phyloP scores from a whole-genome alignment of 2,888 invertebrate genomes.

The Penaeus monodon region DNA sequence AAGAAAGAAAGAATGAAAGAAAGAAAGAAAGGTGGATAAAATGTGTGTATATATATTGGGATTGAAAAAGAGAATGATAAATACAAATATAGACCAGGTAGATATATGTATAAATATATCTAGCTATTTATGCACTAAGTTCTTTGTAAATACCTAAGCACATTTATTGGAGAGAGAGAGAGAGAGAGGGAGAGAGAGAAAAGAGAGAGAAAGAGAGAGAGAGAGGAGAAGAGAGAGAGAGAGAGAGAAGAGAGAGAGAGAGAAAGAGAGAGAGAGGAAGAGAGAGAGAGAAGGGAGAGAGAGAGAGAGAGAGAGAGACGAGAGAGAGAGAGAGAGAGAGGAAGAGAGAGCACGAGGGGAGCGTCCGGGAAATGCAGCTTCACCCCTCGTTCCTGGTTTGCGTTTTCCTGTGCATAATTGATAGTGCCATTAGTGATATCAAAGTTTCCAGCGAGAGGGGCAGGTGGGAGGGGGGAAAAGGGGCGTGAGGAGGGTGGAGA shows the following conservation, averaged over 20 bases:
- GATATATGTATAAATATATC: too few species aligned
- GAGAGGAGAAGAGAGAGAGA: background rate
- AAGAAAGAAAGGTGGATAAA: too few species aligned
- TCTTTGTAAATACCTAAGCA: too few species aligned
- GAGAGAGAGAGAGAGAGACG: background rate
- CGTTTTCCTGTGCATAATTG: conserved; percentile 34
- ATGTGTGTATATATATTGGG: too few species aligned
- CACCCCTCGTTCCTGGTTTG: background rate
- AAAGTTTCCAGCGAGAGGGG: background rate
- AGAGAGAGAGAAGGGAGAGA: background rate
- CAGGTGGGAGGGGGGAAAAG: too few species aligned
- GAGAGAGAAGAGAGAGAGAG: background rate
- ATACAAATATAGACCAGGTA: too few species aligned
- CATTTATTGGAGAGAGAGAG: background rate
- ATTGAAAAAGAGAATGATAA: too few species aligned
- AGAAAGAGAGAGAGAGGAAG: background rate
- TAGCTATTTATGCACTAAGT: too few species aligned
- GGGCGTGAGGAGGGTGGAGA: too few species aligned
- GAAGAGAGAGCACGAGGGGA: background rate
- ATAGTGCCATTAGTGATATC: conserved; percentile 33
- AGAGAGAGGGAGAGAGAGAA: background rate
- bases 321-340: background rate
- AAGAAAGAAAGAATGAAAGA: too few species aligned
- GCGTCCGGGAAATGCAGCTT: too few species aligned
- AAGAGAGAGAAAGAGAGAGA: background rate